A percentile compares a stretch with the other conserved stretches of the same genome.
Conservation (phyloP, 2,888 invertebrate genomes). For the Nowickia ferox region DNA sequence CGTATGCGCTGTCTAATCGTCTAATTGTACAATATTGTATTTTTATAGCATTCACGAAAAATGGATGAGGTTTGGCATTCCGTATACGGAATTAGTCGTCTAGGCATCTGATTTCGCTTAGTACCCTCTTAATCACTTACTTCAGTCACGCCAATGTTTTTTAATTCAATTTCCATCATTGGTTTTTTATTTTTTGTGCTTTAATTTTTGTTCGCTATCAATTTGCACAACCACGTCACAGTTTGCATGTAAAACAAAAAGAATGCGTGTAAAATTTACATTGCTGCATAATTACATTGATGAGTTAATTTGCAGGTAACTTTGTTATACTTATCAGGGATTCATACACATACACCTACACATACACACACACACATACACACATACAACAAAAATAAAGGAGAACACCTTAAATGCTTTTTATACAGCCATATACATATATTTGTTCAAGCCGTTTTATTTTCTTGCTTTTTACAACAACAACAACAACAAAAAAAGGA, state of each 20-base stretch:
- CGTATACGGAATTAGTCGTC: no score
- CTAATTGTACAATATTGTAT: no score
- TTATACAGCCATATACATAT: neutral
- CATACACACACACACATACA: neutral
- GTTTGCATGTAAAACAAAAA: slow-evolving; percentile 52
- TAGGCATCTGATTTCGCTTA: no score
- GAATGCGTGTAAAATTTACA: slow-evolving; percentile 53
- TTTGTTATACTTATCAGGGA: slow-evolving; percentile 33
- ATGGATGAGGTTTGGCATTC: no score
- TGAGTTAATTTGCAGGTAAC: slow-evolving; percentile 59
- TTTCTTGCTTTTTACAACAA: neutral
- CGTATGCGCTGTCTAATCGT: no score
- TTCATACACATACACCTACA: neutral
- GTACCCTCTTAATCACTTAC: neutral
- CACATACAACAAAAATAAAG: neutral
- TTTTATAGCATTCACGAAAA: no score
- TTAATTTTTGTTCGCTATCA: slow-evolving; percentile 16
- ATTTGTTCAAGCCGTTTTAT: slow-evolving; percentile 4
- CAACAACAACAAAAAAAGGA: no score
- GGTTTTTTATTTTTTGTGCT: slow-evolving; percentile 32
- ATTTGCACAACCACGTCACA: slow-evolving; percentile 55
- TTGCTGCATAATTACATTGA: slow-evolving; percentile 58
- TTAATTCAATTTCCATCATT: slow-evolving; percentile 21
- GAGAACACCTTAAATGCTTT: neutral
- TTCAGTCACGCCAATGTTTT: slow-evolving; percentile 30